Evolutionary conservation across 2,113 vertebrate genomes (phyloP), one percentile per base, ranked within the genome.

Genomic region (Microcebus jonahi): DNA sequence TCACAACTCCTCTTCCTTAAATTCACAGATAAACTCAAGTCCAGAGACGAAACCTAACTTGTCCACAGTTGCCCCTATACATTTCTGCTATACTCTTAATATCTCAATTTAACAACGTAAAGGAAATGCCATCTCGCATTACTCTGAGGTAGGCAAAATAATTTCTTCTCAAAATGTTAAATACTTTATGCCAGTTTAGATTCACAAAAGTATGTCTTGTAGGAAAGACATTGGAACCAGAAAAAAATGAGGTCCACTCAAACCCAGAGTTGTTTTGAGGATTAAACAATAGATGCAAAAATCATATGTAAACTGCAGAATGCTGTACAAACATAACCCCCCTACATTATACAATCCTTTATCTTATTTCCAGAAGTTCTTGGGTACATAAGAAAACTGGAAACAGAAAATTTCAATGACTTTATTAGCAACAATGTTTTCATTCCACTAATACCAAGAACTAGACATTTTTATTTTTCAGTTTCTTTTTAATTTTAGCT

Each of bases 111-210:
- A 86, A 82, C 57, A 59, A 83, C 20, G 31, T 96, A 39, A 88
- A 88, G 36, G 79, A 96, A 97, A 95, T 73, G 81, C n/a, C 88
- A 92, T 55, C 34, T 68, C 70, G 71, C 15, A 84, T 94, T 90
- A 90, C n/a, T 82, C 80, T 73, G 23, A 86, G 70, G 20, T 13
- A 94, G 87, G 42, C 4, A 95, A 97, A 95, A 93, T 42, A 80
- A 89, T 88, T 92, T 85, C 59, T 95, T 91, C 42, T 68, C 36
- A 75, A 77, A 39, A 25, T 83, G 77, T 79, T 94, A 96, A 81
- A 68, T 80, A 90, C 34, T 20, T 82, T 89, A 50, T 31, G 82
- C 17, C 50, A 92, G 80, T 36, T 88, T 53, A 80, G 53, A 94
- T 67, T 94, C 88, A 88, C 6, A 85, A 92, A 93, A 88, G n/a